Base-by-base conservation (phyloP, 2,113 vertebrate genomes). In the Dolichallabes microphthalmus region DNA sequence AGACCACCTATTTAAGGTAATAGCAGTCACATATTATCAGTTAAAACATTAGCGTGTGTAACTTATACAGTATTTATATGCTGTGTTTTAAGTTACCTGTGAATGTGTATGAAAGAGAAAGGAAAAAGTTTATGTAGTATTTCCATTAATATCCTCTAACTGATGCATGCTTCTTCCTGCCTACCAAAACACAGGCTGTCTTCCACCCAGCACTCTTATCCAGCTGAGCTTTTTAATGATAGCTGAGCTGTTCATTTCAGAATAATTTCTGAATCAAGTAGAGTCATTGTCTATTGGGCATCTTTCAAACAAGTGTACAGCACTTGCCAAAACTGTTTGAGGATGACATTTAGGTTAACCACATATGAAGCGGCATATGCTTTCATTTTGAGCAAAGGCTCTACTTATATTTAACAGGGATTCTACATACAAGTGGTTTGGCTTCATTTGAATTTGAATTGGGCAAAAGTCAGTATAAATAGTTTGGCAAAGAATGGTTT, bases 131-230 rank as follows among this genome's bases (percentile, higher is more conserved):
- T 76, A 20, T 10, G 14, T 22, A 60, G 27, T 64, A 55, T 39
- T 32, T 68, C 75, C 30, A 45, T 77, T 53, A 10, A 19, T 77
- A 60, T 53, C 58, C 5, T 69, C 63, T 82, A 17, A 68, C n/a
- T 66, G 57, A 50, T 71, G 73, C 60, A 80, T 30, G n/a, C n/a
- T 15, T 66, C 45, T 64, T 68, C 60, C n/a, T 66, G 66, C 77
- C 74, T 78, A 82, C 73, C 39, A 78, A 87, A 85, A 85, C 83
- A 86, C 35, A 30, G 50, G 50, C 55, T 63, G 82, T 69, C 35
- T 3, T 80, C 27, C 35, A 74, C 25, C 35, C 82, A 39, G 35
- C 55, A 17, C 15, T 53, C 63, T 52, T 39, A 19, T 73, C 52
- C 86, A 27, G 73, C 69, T 76, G 39, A 53, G 13, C 19, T 55